phyloP scores from a whole-genome alignment of 2,797 vertebrate genomes.

The Salarias fasciatus region DNA sequence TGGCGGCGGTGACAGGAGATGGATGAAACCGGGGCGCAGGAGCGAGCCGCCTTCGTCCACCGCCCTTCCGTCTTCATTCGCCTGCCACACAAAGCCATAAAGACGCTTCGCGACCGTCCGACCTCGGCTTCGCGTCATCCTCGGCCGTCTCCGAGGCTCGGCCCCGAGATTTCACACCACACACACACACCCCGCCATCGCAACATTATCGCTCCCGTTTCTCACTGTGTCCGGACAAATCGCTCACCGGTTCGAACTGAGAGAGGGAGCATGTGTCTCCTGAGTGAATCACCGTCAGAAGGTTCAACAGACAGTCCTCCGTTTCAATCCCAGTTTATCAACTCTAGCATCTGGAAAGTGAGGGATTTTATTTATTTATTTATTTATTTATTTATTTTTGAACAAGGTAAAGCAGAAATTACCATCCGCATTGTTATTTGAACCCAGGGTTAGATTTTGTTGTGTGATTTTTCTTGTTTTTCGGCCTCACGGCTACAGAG shows the following conservation, averaged over 20 bases:
- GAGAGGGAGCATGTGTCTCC: too few relatives aligned
- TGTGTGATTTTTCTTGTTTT: too few relatives aligned
- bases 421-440: too few relatives aligned
- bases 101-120: conserved; percentile 52
- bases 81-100: conserved; percentile 45
- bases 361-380: too few relatives aligned
- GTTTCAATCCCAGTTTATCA: too few relatives aligned
- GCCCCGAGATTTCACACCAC: conserved; percentile 48
- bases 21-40: conserved; percentile 19
- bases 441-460: too few relatives aligned
- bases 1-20: too few relatives aligned
- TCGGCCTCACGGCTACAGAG: too few relatives aligned
- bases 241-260: conserved; percentile 35
- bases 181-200: conserved; percentile 49
- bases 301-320: not conserved
- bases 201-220: conserved; percentile 46
- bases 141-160: conserved; percentile 29
- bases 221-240: conserved; percentile 45
- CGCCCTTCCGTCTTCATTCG: conserved; percentile 58
- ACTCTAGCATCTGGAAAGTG: too few relatives aligned
- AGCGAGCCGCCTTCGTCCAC: conserved; percentile 40
- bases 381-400: too few relatives aligned
- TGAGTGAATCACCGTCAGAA: not conserved
- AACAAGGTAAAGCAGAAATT: too few relatives aligned
- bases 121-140: conserved; percentile 41